These are phyloP conservation scores for Myanophis thanlyinensis DNA, from an alignment of 2,113 vertebrate species.

Conservation along the genomic window DNA sequence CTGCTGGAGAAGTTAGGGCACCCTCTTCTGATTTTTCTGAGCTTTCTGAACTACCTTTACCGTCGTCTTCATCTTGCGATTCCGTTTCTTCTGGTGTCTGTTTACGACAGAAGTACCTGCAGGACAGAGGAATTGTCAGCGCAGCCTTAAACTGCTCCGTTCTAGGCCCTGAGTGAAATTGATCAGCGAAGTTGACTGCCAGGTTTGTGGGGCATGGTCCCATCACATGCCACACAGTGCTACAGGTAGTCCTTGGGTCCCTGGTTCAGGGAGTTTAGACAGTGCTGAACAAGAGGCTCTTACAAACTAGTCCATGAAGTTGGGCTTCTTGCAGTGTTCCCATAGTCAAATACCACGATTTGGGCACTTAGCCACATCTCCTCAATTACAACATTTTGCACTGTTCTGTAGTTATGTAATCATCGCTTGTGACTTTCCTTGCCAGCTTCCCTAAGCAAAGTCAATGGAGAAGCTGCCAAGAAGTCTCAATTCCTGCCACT, in stretches of 20 bases:
- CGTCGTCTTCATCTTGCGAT: neutral
- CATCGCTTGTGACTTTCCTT: neutral
- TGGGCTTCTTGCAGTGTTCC: neutral
- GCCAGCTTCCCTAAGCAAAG: neutral
- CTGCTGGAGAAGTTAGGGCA: neutral
- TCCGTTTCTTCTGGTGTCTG: neutral
- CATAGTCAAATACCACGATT: neutral
- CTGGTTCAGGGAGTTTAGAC: neutral
- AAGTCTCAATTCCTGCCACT: neutral
- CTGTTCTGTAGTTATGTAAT: neutral
- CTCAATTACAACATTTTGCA: neutral
- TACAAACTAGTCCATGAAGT: neutral
- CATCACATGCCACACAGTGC: neutral
- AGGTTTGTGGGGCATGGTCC: neutral
- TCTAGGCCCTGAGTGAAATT: neutral
- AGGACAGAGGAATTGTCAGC: neutral
- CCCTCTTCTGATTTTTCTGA: neutral
- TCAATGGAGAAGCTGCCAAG: neutral
- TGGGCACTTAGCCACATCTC: neutral
- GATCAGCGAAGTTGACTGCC: neutral
- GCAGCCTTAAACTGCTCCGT: neutral
- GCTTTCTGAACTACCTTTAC: neutral
- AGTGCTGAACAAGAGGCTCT: neutral
- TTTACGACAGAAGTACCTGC: neutral
- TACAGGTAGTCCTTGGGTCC: neutral